A percentile compares a stretch with the other conserved stretches of the same genome.
Conservation (phyloP, 2,113 vertebrate species). For the Anser cygnoides region DNA sequence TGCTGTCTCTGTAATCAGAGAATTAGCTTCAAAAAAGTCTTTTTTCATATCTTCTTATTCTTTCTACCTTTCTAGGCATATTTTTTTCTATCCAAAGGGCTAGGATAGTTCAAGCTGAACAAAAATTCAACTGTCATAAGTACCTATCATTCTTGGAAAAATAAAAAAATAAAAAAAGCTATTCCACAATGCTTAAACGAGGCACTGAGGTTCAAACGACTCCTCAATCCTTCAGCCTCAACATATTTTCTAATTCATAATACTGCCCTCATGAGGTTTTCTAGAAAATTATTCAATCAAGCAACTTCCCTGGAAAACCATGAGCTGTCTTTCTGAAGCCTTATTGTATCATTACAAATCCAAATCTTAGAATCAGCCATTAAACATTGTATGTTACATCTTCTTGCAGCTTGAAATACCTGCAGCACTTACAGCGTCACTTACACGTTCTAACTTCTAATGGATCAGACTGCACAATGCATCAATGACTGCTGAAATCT, state of each 20-base stretch:
- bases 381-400: not conserved
- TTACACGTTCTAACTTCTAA: too few species aligned
- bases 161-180: not conserved
- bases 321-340: not conserved
- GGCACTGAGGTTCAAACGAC: not conserved
- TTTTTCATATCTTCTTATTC: too few species aligned
- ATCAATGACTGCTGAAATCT: not conserved
- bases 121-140: too few species aligned
- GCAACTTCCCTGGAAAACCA: conserved; percentile 14
- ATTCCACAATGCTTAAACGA: not conserved
- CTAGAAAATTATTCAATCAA: conserved; percentile 23
- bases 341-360: not conserved
- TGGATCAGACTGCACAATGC: fast-evolving
- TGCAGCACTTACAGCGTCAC: fast-evolving
- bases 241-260: not conserved
- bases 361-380: not conserved
- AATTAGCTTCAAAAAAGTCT: not conserved
- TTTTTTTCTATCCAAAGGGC: not conserved
- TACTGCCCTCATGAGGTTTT: conserved; percentile 56
- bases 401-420: not conserved
- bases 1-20: not conserved
- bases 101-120: not conserved
- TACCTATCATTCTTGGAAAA: not conserved
- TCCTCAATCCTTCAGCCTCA: not conserved
- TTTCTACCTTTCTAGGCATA: not conserved